A percentile compares a stretch with the other conserved stretches of the same genome.
These are phyloP conservation scores for Trichosurus vulpecula DNA, from an alignment of 2,797 vertebrate genomes.

Conservation along the genomic window DNA sequence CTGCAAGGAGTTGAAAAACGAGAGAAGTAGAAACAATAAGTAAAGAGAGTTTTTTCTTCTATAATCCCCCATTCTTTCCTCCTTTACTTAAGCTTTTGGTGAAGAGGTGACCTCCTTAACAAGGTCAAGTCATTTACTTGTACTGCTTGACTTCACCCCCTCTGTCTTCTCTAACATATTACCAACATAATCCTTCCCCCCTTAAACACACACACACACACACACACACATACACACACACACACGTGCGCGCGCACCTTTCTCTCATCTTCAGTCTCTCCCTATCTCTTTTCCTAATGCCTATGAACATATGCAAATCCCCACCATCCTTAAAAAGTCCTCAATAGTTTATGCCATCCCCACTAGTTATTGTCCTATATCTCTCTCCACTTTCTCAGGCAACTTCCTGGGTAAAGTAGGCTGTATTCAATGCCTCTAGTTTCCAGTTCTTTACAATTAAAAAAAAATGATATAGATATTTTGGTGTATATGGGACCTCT, in stretches of 20 bases:
- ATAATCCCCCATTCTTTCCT: background rate
- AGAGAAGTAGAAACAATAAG: background rate
- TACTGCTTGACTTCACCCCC: background rate
- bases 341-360: background rate
- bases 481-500: background rate
- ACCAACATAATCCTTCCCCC: background rate
- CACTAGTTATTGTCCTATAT: background rate
- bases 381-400: background rate
- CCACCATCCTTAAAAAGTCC: background rate
- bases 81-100: background rate
- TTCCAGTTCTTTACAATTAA: background rate
- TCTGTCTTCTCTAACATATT: background rate
- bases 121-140: background rate
- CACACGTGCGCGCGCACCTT: background rate
- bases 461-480: background rate
- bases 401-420: background rate
- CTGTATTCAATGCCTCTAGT: background rate
- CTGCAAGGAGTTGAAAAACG: background rate
- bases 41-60: background rate
- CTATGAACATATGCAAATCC: background rate
- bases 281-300: background rate
- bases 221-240: background rate
- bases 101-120: background rate
- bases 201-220: too few species aligned
- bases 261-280: background rate